Conservation (phyloP, 2,113 vertebrate genomes). For the Protomyctophum bolini region DNA sequence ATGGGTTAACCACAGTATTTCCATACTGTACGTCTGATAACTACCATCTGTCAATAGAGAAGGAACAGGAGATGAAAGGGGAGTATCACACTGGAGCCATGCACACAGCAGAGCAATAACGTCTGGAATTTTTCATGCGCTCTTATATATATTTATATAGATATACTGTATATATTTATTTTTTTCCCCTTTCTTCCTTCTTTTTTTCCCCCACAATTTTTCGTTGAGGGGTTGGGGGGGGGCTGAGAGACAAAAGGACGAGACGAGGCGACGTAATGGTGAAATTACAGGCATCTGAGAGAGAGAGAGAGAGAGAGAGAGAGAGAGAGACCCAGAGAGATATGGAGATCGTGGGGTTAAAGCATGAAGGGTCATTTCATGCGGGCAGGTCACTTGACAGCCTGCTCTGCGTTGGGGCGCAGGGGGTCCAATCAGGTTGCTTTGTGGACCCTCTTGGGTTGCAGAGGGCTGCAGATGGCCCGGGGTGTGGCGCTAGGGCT, state of each 20-base stretch:
- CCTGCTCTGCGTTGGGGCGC: conserved; percentile 65
- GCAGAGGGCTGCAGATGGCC: conserved; percentile 67
- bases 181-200: conserved; percentile 11
- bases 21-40: conserved; percentile 70
- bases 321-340: no score
- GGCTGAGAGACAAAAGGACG: conserved; percentile 11
- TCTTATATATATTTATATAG: neutral
- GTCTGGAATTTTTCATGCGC: conserved; percentile 69
- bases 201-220: conserved; percentile 25
- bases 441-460: conserved; percentile 38
- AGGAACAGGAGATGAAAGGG: conserved; percentile 68
- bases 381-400: conserved; percentile 72
- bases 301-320: no score
- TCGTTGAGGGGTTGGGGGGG: no score
- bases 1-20: conserved; percentile 73
- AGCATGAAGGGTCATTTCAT: conserved; percentile 66
- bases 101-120: conserved; percentile 60
- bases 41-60: conserved; percentile 72
- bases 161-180: neutral
- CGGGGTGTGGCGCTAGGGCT: conserved; percentile 61
- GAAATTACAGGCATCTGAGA: conserved; percentile 67
- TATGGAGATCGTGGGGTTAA: conserved; percentile 29
- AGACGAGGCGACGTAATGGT: conserved; percentile 40
- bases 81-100: conserved; percentile 57
- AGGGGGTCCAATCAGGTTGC: conserved; percentile 59